phyloP scores from a whole-genome alignment of 2,113 vertebrate genomes.

The Saguinus imperator region DNA sequence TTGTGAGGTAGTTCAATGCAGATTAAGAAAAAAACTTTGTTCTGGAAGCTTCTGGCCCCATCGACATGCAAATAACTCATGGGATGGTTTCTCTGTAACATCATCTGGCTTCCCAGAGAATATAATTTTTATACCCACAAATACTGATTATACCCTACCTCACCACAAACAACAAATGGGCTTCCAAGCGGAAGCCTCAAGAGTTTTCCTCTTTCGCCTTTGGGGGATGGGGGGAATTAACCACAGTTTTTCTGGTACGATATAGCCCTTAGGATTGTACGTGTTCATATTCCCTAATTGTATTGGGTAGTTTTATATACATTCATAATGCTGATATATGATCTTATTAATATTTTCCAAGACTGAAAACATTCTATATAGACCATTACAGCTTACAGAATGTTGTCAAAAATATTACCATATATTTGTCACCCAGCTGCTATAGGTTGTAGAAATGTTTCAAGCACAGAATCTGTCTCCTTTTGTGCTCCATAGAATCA shows the following conservation, averaged over 20 bases:
- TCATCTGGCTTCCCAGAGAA: conserved; percentile 42
- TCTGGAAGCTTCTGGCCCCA: not conserved
- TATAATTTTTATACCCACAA: conserved; percentile 39
- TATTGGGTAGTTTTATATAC: not conserved
- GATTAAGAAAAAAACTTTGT: conserved; percentile 24
- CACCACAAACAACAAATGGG: conserved; percentile 1
- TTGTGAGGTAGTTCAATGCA: conserved; percentile 8
- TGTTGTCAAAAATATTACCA: not conserved
- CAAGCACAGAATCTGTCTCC: not conserved
- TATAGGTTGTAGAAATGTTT: not conserved
- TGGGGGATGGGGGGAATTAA: not conserved
- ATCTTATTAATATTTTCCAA: not conserved
- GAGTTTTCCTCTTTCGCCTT: not conserved
- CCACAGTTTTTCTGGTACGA: not conserved
- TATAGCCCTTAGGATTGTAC: not conserved
- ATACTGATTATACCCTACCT: conserved; percentile 45
- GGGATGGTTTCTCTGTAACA: conserved; percentile 30
- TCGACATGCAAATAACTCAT: conserved; percentile 7
- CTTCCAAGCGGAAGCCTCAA: conserved; percentile 13
- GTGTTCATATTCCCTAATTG: not conserved
- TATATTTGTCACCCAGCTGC: conserved; percentile 1
- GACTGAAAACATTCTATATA: conserved; percentile 30
- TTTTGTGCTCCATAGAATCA: not conserved
- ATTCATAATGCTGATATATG: not conserved
- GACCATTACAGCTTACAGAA: not conserved